phyloP scores from a whole-genome alignment of 2,888 invertebrate species.

The Protonemura montana region DNA sequence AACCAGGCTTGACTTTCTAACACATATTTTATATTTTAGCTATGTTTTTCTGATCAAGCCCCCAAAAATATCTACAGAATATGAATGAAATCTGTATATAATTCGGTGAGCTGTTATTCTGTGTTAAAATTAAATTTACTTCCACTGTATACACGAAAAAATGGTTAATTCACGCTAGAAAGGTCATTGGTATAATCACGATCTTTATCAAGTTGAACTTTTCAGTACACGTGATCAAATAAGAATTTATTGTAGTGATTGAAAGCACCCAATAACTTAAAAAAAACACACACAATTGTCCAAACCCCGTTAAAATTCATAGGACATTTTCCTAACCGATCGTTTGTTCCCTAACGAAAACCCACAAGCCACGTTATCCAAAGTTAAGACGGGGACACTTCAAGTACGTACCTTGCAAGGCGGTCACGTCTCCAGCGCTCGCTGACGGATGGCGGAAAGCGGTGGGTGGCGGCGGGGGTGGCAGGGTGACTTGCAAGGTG shows the following conservation, averaged over 20 bases:
- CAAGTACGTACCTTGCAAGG: slow-evolving; percentile 49
- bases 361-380: neutral
- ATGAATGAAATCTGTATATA: no score
- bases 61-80: no score
- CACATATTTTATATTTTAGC: no score
- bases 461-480: slow-evolving; percentile 15
- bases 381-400: slow-evolving; percentile 39
- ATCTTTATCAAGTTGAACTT: no score
- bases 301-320: slow-evolving; percentile 22
- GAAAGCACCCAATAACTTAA: no score
- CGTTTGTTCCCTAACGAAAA: slow-evolving; percentile 21
- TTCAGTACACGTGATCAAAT: no score
- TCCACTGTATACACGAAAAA: no score
- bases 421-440: slow-evolving; percentile 45
- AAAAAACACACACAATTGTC: neutral
- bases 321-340: slow-evolving; percentile 28
- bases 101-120: no score
- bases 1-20: neutral
- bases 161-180: no score
- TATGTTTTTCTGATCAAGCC: no score
- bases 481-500: slow-evolving; percentile 36
- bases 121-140: no score
- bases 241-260: neutral
- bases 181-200: no score
- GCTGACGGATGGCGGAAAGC: slow-evolving; percentile 46